Conservation (phyloP, 1,140 invertebrate genomes). For the Bradynema listronoti region DNA sequence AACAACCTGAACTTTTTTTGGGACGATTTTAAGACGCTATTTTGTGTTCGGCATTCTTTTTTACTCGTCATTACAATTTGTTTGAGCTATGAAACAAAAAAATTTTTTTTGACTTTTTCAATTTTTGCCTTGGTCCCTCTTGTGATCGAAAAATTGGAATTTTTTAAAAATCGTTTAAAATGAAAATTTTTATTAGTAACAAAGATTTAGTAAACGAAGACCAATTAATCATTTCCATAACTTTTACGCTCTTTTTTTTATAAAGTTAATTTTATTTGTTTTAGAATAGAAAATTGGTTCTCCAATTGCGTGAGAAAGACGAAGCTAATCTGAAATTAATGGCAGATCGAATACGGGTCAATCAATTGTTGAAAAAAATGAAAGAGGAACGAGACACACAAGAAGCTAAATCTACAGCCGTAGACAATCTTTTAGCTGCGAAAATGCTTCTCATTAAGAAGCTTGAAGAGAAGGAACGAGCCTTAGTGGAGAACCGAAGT, state of each 20-base stretch:
- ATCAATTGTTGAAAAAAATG: slow-evolving; percentile 34
- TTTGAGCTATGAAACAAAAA: no score
- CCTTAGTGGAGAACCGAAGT: slow-evolving; percentile 81
- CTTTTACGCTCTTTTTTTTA: slow-evolving; percentile 75
- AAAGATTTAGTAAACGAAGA: no score
- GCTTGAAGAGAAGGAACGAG: slow-evolving; percentile 89
- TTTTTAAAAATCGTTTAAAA: no score
- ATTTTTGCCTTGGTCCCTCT: no score
- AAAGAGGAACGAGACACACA: slow-evolving; percentile 35
- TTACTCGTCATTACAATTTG: no score
- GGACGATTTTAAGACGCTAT: background rate
- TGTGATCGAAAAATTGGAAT: no score
- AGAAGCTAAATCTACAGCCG: slow-evolving; percentile 20
- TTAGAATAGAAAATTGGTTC: slow-evolving; percentile 88
- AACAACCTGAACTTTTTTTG: no score
- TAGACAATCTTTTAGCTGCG: slow-evolving; percentile 74
- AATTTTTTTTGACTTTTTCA: no score
- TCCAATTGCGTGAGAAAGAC: slow-evolving; percentile 92
- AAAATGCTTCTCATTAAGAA: slow-evolving; percentile 88
- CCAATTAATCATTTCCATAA: no score
- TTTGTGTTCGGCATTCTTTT: background rate
- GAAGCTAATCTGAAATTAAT: slow-evolving; percentile 99
- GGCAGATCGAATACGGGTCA: slow-evolving; percentile 68
- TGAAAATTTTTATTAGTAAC: no score
- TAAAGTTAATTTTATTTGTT: slow-evolving; percentile 99